Evolutionary conservation across 2,113 vertebrate genomes (phyloP), one percentile per base, ranked within the genome.

Genomic region (Macrotus californicus): DNA sequence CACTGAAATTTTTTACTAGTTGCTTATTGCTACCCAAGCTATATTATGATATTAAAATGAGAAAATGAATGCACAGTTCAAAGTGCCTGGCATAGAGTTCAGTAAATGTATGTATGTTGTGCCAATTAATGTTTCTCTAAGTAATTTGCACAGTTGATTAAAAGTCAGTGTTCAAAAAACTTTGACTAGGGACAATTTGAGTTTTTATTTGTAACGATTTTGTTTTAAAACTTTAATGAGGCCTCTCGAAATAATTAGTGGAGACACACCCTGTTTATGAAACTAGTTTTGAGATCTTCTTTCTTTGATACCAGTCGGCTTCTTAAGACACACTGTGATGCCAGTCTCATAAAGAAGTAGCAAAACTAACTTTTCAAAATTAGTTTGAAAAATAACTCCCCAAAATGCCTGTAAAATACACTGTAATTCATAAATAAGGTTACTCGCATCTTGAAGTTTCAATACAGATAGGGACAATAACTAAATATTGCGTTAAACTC

Each of bases 221-320:
- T 91, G 16, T 92, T 97, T 95, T 81, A 48, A 87, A 81, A 64
- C 84, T 95, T 61, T 88, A 92, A 52, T 92, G 64, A 96, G 39
- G 56, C 26, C 31, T 94, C n/a, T 94, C 89, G 41, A 91, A 86
- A 52, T 97, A 91, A 83, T 94, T 88, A 91, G n/a, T 84, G 11
- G 31, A 75, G 41, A 50, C 22, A 92, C 64, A 36, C n/a, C 29
- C 24, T 89, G 66, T n/a, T 50, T 24, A 59, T 36, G 31, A 93
- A 97, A 81, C 48, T 52, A 36, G 29, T 59, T 94, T 93, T 85
- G 61, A 79, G 36, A 73, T 84, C 91, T 52, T 66, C 15, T 72
- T 77, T 82, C 52, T 95, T 80, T 94, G 43, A 24, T 94, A 36
- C 31, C 41, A 89, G 14, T 81, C 43, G 43, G 3, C 94, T 69